These are phyloP conservation scores for Gavia stellata DNA, from an alignment of 2,113 vertebrate genomes.

Conservation along the genomic window DNA sequence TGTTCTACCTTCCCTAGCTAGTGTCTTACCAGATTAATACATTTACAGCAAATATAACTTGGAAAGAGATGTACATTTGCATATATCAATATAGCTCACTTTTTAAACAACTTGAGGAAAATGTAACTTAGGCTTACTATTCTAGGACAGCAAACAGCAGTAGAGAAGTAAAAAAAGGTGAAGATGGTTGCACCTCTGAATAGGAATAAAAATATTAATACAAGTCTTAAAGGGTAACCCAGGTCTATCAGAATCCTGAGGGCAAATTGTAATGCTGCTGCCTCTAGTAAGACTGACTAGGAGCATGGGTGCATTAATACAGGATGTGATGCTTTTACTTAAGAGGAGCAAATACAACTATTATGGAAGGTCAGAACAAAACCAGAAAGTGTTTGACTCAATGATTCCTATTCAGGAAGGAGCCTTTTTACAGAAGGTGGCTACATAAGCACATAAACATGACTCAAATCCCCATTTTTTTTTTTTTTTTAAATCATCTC, in stretches of 20 bases:
- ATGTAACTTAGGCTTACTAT: background rate
- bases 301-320: background rate
- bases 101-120: background rate
- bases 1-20: background rate
- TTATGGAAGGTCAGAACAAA: background rate
- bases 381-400: background rate
- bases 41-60: background rate
- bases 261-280: background rate
- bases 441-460: background rate
- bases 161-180: background rate
- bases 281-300: background rate
- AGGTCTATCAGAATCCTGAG: background rate
- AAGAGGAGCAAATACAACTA: background rate
- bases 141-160: background rate
- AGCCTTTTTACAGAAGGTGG: background rate
- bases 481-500: background rate
- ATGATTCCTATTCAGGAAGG: background rate
- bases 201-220: background rate
- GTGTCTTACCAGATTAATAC: background rate
- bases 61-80: background rate
- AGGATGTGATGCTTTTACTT: background rate
- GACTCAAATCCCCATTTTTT: background rate
- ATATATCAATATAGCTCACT: background rate
- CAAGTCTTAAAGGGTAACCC: background rate
- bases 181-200: background rate